These are phyloP conservation scores for Chaetops frenatus DNA, from an alignment of 2,113 vertebrate genomes.

Conservation along the genomic window DNA sequence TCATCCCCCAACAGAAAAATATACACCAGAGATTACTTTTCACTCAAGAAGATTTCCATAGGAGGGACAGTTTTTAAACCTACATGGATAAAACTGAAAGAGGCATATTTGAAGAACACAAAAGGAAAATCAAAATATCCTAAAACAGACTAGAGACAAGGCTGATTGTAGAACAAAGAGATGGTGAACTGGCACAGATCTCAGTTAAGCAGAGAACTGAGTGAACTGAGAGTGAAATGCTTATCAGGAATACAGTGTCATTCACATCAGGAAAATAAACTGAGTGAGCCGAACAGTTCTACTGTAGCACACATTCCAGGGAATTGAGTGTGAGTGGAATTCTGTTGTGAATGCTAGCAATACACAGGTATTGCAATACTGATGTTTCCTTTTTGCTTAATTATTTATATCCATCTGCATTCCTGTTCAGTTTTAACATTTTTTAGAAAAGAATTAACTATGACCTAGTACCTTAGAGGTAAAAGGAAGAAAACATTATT, in stretches of 20 bases:
- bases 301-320: background rate
- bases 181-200: background rate
- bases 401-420: constrained; percentile 3
- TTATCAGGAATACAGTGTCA: background rate
- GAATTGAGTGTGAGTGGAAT: background rate
- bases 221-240: background rate
- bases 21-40: background rate
- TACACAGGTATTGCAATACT: background rate
- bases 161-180: background rate
- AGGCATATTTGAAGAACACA: background rate
- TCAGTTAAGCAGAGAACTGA: background rate
- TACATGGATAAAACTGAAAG: background rate
- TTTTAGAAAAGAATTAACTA: background rate
- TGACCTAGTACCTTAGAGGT: background rate
- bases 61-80: background rate
- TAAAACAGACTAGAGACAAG: background rate
- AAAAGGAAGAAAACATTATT: background rate
- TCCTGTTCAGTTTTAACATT: background rate
- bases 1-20: background rate
- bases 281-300: background rate
- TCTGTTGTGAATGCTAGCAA: background rate
- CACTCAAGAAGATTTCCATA: background rate
- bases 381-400: background rate
- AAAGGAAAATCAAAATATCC: background rate
- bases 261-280: background rate